phyloP scores from a whole-genome alignment of 2,888 invertebrate genomes.

The Cotesia congregata region DNA sequence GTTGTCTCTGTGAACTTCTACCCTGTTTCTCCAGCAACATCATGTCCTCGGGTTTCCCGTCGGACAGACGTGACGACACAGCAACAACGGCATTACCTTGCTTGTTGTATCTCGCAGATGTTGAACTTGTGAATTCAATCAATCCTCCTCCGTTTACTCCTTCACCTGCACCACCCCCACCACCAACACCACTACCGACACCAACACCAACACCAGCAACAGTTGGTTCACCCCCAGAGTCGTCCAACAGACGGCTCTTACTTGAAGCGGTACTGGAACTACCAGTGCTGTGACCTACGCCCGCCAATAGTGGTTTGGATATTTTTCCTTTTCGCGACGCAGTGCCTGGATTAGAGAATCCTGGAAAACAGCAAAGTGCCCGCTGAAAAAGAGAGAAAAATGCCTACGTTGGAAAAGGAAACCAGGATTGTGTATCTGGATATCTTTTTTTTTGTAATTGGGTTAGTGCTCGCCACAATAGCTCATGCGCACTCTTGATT shows the following conservation, averaged over 20 bases:
- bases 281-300: constrained; percentile 72
- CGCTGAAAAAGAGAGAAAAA: constrained; percentile 80
- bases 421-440: constrained; percentile 58
- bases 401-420: constrained; percentile 68
- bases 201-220: constrained; percentile 1
- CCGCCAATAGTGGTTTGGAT: constrained; percentile 82
- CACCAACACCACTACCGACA: constrained; percentile 42
- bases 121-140: constrained; percentile 65
- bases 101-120: constrained; percentile 57
- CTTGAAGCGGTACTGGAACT: constrained; percentile 67
- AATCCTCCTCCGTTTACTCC: constrained; percentile 58
- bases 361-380: constrained; percentile 89
- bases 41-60: constrained; percentile 78
- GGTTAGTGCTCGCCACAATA: constrained; percentile 72
- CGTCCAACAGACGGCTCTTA: constrained; percentile 66
- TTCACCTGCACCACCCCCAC: constrained; percentile 45
- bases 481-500: constrained; percentile 37
- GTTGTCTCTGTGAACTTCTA: constrained; percentile 81
- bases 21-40: constrained; percentile 83
- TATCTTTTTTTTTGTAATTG: constrained; percentile 45
- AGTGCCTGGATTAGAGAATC: constrained; percentile 83
- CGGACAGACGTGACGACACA: constrained; percentile 60
- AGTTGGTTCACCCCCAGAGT: constrained; percentile 53
- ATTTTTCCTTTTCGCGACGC: constrained; percentile 83
- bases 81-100: constrained; percentile 46